These are phyloP conservation scores for Teleiodes luculella DNA, from an alignment of 2,888 invertebrate genomes.

Conservation along the genomic window DNA sequence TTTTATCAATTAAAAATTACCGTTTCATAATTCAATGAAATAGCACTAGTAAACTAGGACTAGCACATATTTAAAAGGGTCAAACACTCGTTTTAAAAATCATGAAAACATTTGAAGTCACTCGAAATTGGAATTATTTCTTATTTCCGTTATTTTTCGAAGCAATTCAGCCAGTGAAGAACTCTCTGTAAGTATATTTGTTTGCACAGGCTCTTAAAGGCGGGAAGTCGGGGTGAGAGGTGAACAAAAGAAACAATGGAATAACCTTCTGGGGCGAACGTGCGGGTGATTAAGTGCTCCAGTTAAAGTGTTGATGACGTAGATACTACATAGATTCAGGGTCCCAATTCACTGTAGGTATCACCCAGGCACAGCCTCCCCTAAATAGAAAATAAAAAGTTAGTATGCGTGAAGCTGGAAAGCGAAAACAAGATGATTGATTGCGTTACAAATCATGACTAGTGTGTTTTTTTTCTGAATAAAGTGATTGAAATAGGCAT, in stretches of 20 bases:
- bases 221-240: background rate
- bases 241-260: conserved; percentile 38
- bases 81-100: too few species aligned
- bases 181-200: background rate
- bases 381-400: conserved; percentile 34
- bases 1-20: too few species aligned
- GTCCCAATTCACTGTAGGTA: conserved; percentile 67
- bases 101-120: too few species aligned
- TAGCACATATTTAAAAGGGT: too few species aligned
- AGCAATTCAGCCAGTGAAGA: background rate
- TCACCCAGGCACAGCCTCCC: conserved; percentile 63
- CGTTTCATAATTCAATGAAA: too few species aligned
- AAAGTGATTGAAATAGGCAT: too few species aligned
- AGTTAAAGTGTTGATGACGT: conserved; percentile 27
- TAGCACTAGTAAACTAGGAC: too few species aligned
- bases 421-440: background rate
- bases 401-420: conserved; percentile 18
- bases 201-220: background rate
- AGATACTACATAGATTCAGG: conserved; percentile 54
- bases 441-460: background rate
- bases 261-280: conserved; percentile 42
- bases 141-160: background rate
- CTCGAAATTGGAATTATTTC: background rate
- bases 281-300: conserved; percentile 34
- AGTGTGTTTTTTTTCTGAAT: too few species aligned